These are phyloP conservation scores for Andrena marginata DNA, from an alignment of 2,888 invertebrate species.

Conservation along the genomic window DNA sequence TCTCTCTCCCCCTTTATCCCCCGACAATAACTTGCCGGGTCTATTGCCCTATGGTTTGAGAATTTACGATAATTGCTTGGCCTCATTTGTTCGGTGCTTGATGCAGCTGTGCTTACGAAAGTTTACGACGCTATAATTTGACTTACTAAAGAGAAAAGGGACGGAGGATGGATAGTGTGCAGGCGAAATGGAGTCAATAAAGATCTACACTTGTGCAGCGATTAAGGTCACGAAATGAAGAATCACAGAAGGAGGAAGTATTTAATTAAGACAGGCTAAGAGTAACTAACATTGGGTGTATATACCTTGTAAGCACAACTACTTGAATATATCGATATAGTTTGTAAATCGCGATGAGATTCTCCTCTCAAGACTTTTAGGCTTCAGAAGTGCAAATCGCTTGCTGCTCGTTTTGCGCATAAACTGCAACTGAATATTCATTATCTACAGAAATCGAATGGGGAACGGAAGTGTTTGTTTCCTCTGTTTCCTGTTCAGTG, in stretches of 20 bases:
- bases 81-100: background rate
- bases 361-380: background rate
- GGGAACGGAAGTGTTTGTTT: background rate
- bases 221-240: background rate
- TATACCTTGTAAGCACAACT: conserved; percentile 41
- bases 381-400: background rate
- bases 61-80: background rate
- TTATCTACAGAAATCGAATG: background rate
- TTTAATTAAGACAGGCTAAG: background rate
- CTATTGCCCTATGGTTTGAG: background rate
- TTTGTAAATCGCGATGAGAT: background rate
- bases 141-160: background rate
- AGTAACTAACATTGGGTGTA: background rate
- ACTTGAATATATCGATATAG: background rate
- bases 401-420: background rate
- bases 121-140: conserved; percentile 2
- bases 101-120: conserved; percentile 9
- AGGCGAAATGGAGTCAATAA: background rate
- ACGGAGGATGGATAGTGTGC: background rate
- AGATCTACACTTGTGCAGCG: background rate
- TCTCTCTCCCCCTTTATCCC: background rate
- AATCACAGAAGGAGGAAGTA: background rate
- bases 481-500: conserved; percentile 18
- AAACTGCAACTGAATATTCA: background rate
- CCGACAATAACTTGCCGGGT: background rate